These are phyloP conservation scores for Pachliopta kotzebuea DNA, from an alignment of 2,888 invertebrate genomes.

Conservation along the genomic window DNA sequence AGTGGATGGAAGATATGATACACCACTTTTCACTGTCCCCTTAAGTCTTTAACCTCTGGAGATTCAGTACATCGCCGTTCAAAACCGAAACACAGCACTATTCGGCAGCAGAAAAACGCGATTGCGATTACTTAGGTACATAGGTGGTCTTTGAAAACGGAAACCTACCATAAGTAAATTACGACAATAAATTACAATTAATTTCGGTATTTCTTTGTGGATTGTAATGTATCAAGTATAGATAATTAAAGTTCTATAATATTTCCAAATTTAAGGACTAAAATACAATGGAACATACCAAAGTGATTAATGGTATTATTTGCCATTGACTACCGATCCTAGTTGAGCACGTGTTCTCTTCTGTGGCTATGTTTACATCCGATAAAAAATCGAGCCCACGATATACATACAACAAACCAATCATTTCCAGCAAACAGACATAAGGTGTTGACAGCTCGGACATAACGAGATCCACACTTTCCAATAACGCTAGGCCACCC, in stretches of 20 bases:
- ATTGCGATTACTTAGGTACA: no score
- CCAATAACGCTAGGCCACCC: constrained; percentile 62
- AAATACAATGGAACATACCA: constrained; percentile 44
- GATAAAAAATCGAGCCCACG: constrained; percentile 62
- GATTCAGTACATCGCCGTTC: no score
- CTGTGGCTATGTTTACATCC: constrained; percentile 63
- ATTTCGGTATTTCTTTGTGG: no score
- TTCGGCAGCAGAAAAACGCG: no score
- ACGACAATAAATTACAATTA: no score
- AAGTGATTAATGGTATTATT: constrained; percentile 52
- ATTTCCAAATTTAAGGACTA: neutral
- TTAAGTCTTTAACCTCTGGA: no score
- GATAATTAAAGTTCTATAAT: neutral
- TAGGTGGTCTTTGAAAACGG: no score
- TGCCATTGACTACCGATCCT: constrained; percentile 59
- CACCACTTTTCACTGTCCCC: no score
- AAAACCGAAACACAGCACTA: no score
- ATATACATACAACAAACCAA: constrained; percentile 59
- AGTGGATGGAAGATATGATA: no score
- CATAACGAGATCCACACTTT: constrained; percentile 59
- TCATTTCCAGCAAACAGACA: constrained; percentile 55
- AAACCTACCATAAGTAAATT: no score
- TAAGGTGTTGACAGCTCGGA: constrained; percentile 51
- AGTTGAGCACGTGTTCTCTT: constrained; percentile 58
- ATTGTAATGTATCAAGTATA: neutral